phyloP scores from a whole-genome alignment of 2,797 vertebrate species.

The Phylloscopus collybita region DNA sequence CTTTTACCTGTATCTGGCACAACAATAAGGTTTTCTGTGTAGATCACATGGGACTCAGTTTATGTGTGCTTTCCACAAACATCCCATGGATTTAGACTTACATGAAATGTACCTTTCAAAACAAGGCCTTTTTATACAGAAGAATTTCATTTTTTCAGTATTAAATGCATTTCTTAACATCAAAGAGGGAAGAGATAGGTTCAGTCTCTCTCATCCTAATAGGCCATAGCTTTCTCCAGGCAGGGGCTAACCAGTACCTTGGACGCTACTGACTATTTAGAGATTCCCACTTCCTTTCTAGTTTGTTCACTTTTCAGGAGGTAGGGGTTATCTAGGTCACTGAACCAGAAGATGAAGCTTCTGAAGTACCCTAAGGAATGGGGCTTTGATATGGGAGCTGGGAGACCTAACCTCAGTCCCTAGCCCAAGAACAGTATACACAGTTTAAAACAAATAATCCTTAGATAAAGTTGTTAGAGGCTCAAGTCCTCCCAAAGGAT shows the following conservation, averaged over 20 bases:
- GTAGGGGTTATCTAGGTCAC: not conserved
- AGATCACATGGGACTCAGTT: not conserved
- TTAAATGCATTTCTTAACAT: not conserved
- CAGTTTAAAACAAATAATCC: not conserved
- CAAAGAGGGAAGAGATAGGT: not conserved
- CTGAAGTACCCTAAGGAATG: not conserved
- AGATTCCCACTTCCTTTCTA: not conserved
- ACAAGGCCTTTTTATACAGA: not conserved
- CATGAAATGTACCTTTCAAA: not conserved
- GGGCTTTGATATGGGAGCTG: not conserved
- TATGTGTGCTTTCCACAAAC: not conserved
- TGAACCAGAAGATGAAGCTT: not conserved
- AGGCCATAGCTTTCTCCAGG: not conserved
- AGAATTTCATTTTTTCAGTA: not conserved
- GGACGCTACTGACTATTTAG: not conserved
- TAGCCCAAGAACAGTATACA: not conserved
- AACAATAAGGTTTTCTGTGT: not conserved
- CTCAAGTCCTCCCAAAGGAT: not conserved
- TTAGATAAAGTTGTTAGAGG: not conserved
- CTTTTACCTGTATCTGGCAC: not conserved
- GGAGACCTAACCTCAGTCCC: not conserved
- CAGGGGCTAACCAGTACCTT: not conserved
- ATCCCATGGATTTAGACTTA: not conserved
- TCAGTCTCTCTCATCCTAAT: not conserved
- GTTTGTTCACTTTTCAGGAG: not conserved